Evolutionary conservation across 2,888 invertebrate species (phyloP).

Genomic region (Neria commutata): DNA sequence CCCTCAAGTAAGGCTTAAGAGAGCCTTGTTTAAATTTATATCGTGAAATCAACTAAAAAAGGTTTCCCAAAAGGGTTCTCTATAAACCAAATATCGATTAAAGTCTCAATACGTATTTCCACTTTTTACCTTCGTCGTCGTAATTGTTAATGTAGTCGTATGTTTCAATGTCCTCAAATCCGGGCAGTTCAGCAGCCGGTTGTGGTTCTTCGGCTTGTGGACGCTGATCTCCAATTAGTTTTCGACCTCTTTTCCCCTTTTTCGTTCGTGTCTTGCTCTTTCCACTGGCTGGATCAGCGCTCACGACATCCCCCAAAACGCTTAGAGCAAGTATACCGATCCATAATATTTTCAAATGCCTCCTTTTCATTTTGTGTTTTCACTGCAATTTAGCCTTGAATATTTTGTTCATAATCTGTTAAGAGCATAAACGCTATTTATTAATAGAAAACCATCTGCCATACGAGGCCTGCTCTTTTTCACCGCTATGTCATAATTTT

Average conservation of each 20-base stretch:
- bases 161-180: conserved; percentile 39
- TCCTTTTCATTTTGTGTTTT: background rate
- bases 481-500: too few relatives aligned
- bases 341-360: background rate
- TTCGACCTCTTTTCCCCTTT: background rate
- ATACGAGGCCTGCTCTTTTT: too few relatives aligned
- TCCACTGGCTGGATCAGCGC: background rate
- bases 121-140: conserved; percentile 36
- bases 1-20: too few relatives aligned
- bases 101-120: background rate
- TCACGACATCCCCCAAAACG: background rate
- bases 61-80: too few relatives aligned
- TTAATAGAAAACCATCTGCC: too few relatives aligned
- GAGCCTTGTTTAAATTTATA: background rate
- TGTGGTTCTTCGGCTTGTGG: conserved; percentile 45
- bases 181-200: conserved; percentile 35
- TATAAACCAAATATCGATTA: background rate
- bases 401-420: too few relatives aligned
- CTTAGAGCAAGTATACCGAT: background rate
- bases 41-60: background rate
- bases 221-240: conserved; percentile 24
- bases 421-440: too few relatives aligned
- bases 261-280: background rate
- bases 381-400: too few relatives aligned
- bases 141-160: conserved; percentile 41